Base-by-base conservation (phyloP, 2,113 vertebrate genomes). In the Sarotherodon lohbergeri region DNA sequence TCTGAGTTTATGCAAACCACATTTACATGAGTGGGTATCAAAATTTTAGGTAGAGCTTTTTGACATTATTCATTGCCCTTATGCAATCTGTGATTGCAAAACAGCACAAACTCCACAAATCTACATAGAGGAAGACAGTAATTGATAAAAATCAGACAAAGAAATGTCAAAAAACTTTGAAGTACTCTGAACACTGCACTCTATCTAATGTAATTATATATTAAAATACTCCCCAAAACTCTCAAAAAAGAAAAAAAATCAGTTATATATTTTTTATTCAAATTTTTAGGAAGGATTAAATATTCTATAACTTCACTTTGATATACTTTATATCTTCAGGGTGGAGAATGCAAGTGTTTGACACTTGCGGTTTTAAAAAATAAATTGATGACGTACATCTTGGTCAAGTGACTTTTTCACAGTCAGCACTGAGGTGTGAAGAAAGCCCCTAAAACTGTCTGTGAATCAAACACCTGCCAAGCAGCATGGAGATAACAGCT, bases 361-460 rank as follows among this genome's bases (percentile, higher is more conserved):
- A 73, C 0, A 27, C 22, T 46, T 27, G 39, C 22, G 0, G 8
- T 73, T 73, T 73, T 0, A 46, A 73, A 34, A 73, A 16, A 27
- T 27, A 1, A 71, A 43, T 36, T 0, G 32, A 63, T 48, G 29
- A 54, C 10, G 3, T 27, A 84, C 17, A 0, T 76, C 24, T 71
- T 59, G 24, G 19, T 16, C 22, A 76, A 76, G 5, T 76, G 22
- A 48, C 22, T 7, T 29, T 29, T 46, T 48, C 8, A 73, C 22
- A 76, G 2, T 76, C 43, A 8, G 71, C 71, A 3, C 9, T 12
- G 54, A 57, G 9, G 6, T 32, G 11, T 34, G 36, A 55, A 9
- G 2, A 3, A 19, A 5, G 17, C 50, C 48, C n/a, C 17, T 11
- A 0, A 41, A 14, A 16, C 32, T 46, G 17, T 32, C 68, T 48